Evolutionary conservation across 2,888 invertebrate species (phyloP).

Genomic region (Dione vanillae): DNA sequence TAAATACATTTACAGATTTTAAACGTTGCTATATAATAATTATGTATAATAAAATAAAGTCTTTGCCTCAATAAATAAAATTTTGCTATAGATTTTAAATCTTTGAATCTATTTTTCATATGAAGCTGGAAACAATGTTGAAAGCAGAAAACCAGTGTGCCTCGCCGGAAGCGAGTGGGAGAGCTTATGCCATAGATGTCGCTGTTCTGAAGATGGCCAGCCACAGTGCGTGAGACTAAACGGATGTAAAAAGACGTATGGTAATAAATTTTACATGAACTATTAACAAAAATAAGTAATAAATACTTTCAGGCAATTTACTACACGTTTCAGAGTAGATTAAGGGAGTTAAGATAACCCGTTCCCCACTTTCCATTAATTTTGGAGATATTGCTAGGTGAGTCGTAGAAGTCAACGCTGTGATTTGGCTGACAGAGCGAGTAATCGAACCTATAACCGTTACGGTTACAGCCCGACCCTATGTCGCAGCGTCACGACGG

Average conservation of each 20-base stretch:
- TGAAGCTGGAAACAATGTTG: constrained; percentile 21
- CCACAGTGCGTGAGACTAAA: constrained; percentile 57
- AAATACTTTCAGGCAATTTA: too few species aligned
- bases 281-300: too few species aligned
- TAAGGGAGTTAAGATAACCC: too few species aligned
- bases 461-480: neutral
- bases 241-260: constrained; percentile 45
- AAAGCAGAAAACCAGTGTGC: constrained; percentile 54
- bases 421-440: neutral
- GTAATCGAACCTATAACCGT: neutral
- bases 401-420: too few species aligned
- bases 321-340: too few species aligned
- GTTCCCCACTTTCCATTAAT: too few species aligned
- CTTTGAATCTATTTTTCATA: neutral
- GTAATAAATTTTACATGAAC: constrained; percentile 48
- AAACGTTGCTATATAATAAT: too few species aligned
- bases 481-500: neutral
- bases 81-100: too few species aligned
- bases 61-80: too few species aligned
- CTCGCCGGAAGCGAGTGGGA: constrained; percentile 64
- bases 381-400: too few species aligned
- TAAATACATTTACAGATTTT: too few species aligned
- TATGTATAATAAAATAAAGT: too few species aligned
- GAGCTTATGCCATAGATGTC: constrained; percentile 65
- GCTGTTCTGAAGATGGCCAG: constrained; percentile 58